Percentiles rank a stretch among this genome's conserved stretches.
phyloP scores from a whole-genome alignment of 2,113 vertebrate genomes.

The Neotoma lepida region DNA sequence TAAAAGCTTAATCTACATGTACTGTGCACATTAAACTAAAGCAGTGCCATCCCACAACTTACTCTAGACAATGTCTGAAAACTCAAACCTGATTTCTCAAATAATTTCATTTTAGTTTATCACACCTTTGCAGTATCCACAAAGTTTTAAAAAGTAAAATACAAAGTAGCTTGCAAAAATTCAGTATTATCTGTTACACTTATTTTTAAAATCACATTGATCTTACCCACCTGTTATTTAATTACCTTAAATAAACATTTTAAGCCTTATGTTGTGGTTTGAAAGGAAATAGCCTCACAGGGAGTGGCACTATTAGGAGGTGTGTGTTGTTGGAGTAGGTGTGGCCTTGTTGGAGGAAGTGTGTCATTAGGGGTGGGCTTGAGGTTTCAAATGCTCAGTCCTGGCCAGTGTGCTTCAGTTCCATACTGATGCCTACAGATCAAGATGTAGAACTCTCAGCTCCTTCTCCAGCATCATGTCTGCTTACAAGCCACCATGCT shows the following conservation, averaged over 20 bases:
- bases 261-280: background rate
- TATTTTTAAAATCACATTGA: background rate
- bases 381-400: background rate
- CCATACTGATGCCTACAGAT: background rate
- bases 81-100: background rate
- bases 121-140: background rate
- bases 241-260: background rate
- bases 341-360: background rate
- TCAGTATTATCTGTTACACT: background rate
- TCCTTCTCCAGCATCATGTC: background rate
- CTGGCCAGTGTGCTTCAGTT: background rate
- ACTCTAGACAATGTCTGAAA: background rate
- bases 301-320: background rate
- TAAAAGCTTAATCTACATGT: background rate
- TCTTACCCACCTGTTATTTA: background rate
- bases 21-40: background rate
- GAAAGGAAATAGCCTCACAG: background rate
- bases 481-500: background rate
- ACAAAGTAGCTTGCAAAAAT: slow-evolving; percentile 12
- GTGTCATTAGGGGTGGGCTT: background rate
- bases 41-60: background rate
- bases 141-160: background rate
- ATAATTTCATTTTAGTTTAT: slow-evolving; percentile 40
- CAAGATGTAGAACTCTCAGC: background rate
- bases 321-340: background rate